Evolutionary conservation across 2,113 vertebrate genomes (phyloP), one percentile per base, ranked within the genome.

Genomic region (Circaetus cinerascens): DNA sequence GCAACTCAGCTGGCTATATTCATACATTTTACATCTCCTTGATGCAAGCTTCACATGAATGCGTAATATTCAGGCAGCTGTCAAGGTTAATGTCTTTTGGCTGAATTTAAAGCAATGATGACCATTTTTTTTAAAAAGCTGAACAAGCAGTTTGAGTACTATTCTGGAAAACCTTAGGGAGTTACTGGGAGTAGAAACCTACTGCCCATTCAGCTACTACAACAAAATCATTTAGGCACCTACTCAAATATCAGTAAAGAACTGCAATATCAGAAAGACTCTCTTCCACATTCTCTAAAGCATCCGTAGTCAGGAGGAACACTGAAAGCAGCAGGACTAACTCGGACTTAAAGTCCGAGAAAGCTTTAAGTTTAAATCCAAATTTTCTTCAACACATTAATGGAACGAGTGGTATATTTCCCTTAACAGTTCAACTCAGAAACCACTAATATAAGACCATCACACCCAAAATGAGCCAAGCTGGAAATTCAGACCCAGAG

Each of bases 1-100:
- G 93, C 81, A 96, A 95, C 95, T 97, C 96, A 95, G 97, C 95
- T 96, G 82, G 88, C 83, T 89, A 63, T 20, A 97, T 90, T 97
- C 86, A 96, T 84, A 79, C 67, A 77, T 84, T 95, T 95, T 64
- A 95, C 76, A 95, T 90, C 90, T 88, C 83, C 96, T 94, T 67
- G 86, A 96, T 75, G 57, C 66, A 67, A 97, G 88, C 88, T 92
- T 96, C 94, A 89, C 94, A 92, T 60, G 29, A 91, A 94, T 40
- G 57, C n/a, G 53, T 95, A 85, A 85, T 53, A 86, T 90, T 95
- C 93, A 96, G 83, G 76, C 94, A 93, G 93, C 92, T 97, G 93
- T 90, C 80, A 93, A 89, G 80, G 93, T 96, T 92, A 94, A 88
- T 69, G 69, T 53, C 81, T 94, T 94, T 59, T 81, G 91, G 90